Base-by-base conservation (phyloP, 2,888 invertebrate species). In the Caenorhabditis imperialis region DNA sequence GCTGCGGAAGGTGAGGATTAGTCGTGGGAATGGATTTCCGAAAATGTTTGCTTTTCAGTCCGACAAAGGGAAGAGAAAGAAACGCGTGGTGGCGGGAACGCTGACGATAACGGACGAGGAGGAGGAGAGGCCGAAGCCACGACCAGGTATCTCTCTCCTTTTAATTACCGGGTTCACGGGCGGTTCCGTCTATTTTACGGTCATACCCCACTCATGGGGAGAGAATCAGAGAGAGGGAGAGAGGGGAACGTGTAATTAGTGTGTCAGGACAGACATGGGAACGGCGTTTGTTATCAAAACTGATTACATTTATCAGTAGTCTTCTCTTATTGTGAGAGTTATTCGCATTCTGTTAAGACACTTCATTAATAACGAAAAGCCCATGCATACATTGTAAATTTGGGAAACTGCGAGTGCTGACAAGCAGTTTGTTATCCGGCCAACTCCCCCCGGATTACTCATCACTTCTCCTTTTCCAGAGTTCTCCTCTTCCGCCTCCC, bases 131-230 rank as follows among this genome's bases (percentile, higher is more conserved):
- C 18, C 40, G 22, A 63, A 57, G 47, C 62, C 74, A 30, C 55
- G 70, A 25, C 63, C 75, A 60, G 70, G 75, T 70, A 58, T 54
- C 48, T n/a, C n/a, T n/a, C n/a, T n/a, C n/a, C n/a, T n/a, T n/a
- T n/a, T n/a, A n/a, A n/a, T n/a, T n/a, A n/a, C n/a, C n/a, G n/a
- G 14, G 27, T 27, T 55, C 30, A 44, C 44, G 42, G 22, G 30
- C 27, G 27, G 55, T 40, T 40, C 42, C 23, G 40, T 40, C n/a
- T 40, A 6, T 40, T 40, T 27, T n/a, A 3, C 8, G 14, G 38
- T 53, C 38, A 53, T 53, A 10, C 16, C 48, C 48, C 23, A 10
- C 10, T 20, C 12, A 12, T 3, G 44, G 44, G 35, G 50, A 18
- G 20, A 37, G 35, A 37, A 38, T 38, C 7, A 16, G 4, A n/a